phyloP scores from a whole-genome alignment of 1,140 invertebrate genomes.

The Pseudomyrmex concolor region DNA sequence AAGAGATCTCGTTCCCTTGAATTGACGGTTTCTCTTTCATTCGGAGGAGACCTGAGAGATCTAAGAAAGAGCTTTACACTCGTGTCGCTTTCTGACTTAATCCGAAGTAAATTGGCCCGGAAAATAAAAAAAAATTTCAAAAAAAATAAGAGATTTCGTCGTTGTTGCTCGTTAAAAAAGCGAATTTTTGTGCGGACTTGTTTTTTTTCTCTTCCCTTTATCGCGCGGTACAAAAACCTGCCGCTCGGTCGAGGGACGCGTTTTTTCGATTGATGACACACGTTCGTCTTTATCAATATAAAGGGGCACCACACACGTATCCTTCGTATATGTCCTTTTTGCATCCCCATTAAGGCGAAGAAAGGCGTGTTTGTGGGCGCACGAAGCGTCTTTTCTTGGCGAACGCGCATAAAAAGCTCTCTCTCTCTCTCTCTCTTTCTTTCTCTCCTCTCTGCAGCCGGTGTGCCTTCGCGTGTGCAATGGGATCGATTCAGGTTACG shows the following conservation, averaged over 20 bases:
- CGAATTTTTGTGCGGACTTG: neutral
- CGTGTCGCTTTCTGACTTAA: neutral
- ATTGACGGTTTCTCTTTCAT: neutral
- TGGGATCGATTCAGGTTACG: slow-evolving; percentile 48
- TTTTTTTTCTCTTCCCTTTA: neutral
- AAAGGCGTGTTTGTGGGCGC: slow-evolving; percentile 51
- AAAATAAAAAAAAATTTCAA: neutral
- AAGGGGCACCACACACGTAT: neutral
- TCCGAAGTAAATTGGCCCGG: neutral
- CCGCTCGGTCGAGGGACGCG: neutral
- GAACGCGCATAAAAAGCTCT: slow-evolving; percentile 58
- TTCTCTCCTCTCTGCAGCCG: neutral
- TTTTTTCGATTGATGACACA: slow-evolving; percentile 53
- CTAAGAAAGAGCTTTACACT: neutral
- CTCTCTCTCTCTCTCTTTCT: neutral
- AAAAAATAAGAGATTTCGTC: neutral
- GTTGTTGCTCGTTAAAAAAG: too few species aligned
- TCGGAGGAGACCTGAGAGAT: neutral
- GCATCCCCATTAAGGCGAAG: slow-evolving; percentile 48
- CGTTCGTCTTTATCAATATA: slow-evolving; percentile 43
- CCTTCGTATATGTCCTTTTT: slow-evolving; percentile 38
- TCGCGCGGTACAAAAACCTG: neutral
- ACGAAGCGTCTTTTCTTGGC: slow-evolving; percentile 60
- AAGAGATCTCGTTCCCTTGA: neutral
- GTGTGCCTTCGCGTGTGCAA: slow-evolving; percentile 19